These are phyloP conservation scores for Zaprionus bogoriensis DNA, from an alignment of 2,888 invertebrate species.

Conservation along the genomic window DNA sequence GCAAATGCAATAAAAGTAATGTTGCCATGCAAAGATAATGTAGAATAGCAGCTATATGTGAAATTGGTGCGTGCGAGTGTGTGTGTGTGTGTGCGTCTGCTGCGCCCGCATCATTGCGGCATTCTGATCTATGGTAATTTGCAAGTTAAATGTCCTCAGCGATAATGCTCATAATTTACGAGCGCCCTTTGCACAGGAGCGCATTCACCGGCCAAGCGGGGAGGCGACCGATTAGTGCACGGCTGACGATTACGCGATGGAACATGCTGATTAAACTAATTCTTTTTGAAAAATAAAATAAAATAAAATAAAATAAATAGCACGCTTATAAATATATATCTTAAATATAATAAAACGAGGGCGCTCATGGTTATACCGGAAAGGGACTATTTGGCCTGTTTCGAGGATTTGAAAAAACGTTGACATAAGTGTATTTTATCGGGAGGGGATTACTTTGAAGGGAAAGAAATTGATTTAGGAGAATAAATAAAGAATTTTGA, in stretches of 20 bases:
- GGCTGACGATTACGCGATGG: not conserved
- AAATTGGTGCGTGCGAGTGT: constrained; percentile 8
- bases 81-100: constrained; percentile 5
- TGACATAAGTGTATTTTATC: too few species aligned
- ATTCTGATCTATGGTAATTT: constrained; percentile 66
- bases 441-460: too few species aligned
- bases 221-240: not conserved
- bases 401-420: too few species aligned
- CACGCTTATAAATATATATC: not conserved
- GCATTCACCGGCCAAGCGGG: not conserved
- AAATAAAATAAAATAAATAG: not conserved
- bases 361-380: too few species aligned
- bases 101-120: constrained; percentile 41
- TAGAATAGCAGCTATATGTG: constrained; percentile 18
- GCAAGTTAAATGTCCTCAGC: constrained; percentile 60
- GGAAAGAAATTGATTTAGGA: too few species aligned
- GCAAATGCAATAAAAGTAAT: constrained; percentile 64
- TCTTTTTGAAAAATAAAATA: too few species aligned
- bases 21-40: constrained; percentile 41
- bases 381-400: too few species aligned
- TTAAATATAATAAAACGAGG: too few species aligned
- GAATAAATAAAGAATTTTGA: too few species aligned
- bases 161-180: constrained; percentile 62
- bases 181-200: constrained; percentile 24
- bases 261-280: not conserved